Evolutionary conservation across 2,888 invertebrate species (phyloP).

Genomic region (Napeogenes inachia): DNA sequence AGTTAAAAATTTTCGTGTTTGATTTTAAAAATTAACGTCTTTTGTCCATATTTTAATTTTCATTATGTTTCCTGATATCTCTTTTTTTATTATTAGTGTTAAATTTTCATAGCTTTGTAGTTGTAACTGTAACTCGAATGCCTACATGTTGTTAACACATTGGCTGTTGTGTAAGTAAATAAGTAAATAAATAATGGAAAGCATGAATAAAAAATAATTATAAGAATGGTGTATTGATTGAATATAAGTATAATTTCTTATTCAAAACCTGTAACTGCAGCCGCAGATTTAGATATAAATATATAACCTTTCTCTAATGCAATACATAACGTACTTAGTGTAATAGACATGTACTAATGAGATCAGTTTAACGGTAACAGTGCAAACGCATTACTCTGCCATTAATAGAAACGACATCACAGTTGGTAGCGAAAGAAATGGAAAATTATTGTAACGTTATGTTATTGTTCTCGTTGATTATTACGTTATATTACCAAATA

Average conservation of each 20-base stretch:
- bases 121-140: no score
- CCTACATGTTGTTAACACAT: no score
- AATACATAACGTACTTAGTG: conserved; percentile 27
- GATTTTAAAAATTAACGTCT: no score
- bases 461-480: conserved; percentile 13
- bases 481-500: background rate
- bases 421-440: conserved; percentile 32
- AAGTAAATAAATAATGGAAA: no score
- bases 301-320: background rate
- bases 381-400: conserved; percentile 72
- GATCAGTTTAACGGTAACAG: conserved; percentile 56
- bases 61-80: no score
- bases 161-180: no score
- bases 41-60: no score
- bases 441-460: conserved; percentile 30
- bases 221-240: no score
- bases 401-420: conserved; percentile 47
- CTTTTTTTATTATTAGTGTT: no score
- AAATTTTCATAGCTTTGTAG: no score
- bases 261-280: background rate
- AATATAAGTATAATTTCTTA: background rate
- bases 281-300: background rate
- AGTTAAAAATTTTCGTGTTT: no score
- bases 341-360: conserved; percentile 50
- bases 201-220: no score